Conservation (phyloP, 2,797 vertebrate species). For the Emys orbicularis region DNA sequence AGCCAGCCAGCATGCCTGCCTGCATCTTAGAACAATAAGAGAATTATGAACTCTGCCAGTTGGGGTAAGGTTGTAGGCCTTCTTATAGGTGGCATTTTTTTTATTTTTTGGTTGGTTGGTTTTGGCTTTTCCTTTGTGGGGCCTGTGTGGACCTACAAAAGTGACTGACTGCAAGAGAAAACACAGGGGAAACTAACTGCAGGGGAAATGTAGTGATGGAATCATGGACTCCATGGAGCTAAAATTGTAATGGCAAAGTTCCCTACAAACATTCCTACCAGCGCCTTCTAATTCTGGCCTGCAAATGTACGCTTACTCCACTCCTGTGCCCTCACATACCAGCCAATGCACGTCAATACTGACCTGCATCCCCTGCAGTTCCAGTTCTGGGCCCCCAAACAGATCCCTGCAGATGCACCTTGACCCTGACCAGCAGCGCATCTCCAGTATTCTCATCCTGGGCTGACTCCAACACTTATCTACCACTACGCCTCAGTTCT, state of each 20-base stretch:
- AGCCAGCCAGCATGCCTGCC: too few relatives aligned
- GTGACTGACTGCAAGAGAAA: not conserved
- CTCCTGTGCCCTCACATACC: not conserved
- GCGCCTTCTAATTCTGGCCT: not conserved
- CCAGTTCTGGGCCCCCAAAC: not conserved
- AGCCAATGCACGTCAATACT: not conserved
- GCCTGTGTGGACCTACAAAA: not conserved
- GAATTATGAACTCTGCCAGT: too few relatives aligned
- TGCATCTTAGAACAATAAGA: too few relatives aligned
- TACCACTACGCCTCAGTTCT: not conserved
- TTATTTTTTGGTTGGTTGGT: too few relatives aligned
- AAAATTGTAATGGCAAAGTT: not conserved
- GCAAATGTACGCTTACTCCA: not conserved
- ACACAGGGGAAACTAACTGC: not conserved
- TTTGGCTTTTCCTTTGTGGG: not conserved
- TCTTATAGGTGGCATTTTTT: too few relatives aligned
- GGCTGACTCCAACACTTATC: not conserved
- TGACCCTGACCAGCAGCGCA: not conserved
- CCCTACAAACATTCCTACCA: not conserved
- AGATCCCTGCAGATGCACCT: rapidly evolving
- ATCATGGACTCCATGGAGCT: not conserved
- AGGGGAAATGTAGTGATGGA: not conserved
- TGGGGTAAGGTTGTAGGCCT: too few relatives aligned
- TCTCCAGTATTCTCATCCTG: rapidly evolving
- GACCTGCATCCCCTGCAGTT: not conserved